Percentiles rank a stretch among this genome's conserved stretches.
Evolutionary conservation across 2,113 vertebrate species (phyloP).

Genomic region (Aspidoscelis tigris): DNA sequence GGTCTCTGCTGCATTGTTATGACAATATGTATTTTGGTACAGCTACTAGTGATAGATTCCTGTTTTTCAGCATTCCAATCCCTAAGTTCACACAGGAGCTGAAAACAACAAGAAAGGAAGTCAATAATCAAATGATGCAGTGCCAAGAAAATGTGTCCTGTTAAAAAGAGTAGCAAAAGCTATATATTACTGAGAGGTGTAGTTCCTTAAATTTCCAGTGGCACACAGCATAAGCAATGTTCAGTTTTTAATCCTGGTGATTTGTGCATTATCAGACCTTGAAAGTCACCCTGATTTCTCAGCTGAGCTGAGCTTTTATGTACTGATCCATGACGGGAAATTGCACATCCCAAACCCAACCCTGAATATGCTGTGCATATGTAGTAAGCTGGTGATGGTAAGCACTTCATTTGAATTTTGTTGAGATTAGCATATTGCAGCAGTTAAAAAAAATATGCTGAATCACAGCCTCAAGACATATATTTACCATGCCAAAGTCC

Average conservation of each 20-base stretch:
- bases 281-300: conserved; percentile 37
- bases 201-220: conserved; percentile 25
- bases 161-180: conserved; percentile 21
- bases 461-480: conserved; percentile 27
- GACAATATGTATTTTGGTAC: conserved; percentile 19
- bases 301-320: conserved; percentile 2
- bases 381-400: conserved; percentile 33
- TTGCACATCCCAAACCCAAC: not conserved
- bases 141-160: conserved; percentile 4
- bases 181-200: conserved; percentile 32
- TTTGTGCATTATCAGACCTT: conserved; percentile 37
- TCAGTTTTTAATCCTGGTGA: not conserved
- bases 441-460: conserved; percentile 1
- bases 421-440: not conserved
- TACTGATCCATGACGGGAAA: conserved; percentile 18
- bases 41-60: conserved; percentile 17
- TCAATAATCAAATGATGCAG: conserved; percentile 12
- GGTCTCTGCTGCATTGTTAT: not conserved
- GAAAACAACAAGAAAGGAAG: not conserved
- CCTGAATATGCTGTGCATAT: not conserved
- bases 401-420: conserved; percentile 23
- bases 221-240: conserved; percentile 34
- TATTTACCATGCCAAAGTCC: not conserved
- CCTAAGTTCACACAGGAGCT: not conserved
- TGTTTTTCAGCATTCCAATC: conserved; percentile 16